Evolutionary conservation across 2,797 vertebrate genomes (phyloP).

Genomic region (Arnoldichthys spilopterus): DNA sequence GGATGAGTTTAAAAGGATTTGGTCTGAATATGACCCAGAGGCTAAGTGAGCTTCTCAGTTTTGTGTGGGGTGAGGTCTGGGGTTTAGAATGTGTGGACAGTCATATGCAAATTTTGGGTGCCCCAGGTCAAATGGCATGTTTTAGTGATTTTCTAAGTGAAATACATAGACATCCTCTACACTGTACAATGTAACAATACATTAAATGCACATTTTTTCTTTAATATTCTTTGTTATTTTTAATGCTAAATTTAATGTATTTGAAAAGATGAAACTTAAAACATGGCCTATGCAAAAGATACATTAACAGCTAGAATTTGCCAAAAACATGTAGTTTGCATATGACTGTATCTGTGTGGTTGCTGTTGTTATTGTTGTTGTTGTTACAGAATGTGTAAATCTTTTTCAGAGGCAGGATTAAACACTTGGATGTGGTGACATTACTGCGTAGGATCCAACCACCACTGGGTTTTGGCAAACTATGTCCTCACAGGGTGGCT

Average conservation of each 20-base stretch:
- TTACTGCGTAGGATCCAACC: constrained; percentile 95
- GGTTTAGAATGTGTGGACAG: no score
- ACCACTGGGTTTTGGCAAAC: constrained; percentile 94
- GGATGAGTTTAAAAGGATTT: constrained; percentile 98
- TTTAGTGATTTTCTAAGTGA: not conserved
- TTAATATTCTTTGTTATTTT: no score
- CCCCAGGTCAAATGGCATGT: not conserved
- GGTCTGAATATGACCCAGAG: constrained; percentile 98
- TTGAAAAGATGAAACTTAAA: no score
- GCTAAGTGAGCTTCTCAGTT: constrained; percentile 87
- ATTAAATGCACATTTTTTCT: no score
- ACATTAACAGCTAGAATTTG: no score
- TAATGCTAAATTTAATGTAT: no score
- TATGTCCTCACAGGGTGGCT: constrained; percentile 96
- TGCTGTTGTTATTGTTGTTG: constrained; percentile 17
- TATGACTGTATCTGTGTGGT: not conserved
- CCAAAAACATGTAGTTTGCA: no score
- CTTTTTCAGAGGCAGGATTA: constrained; percentile 89
- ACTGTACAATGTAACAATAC: no score
- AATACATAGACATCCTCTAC: no score
- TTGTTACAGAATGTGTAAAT: not conserved
- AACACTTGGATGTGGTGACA: constrained; percentile 96
- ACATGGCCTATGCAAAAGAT: no score
- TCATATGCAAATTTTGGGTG: no score
- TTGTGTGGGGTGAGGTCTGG: not conserved